These are phyloP conservation scores for Aphrocallistes beatrix DNA, from an alignment of 37 sponge, comb jelly and placozoan genomes.

Conservation along the genomic window DNA sequence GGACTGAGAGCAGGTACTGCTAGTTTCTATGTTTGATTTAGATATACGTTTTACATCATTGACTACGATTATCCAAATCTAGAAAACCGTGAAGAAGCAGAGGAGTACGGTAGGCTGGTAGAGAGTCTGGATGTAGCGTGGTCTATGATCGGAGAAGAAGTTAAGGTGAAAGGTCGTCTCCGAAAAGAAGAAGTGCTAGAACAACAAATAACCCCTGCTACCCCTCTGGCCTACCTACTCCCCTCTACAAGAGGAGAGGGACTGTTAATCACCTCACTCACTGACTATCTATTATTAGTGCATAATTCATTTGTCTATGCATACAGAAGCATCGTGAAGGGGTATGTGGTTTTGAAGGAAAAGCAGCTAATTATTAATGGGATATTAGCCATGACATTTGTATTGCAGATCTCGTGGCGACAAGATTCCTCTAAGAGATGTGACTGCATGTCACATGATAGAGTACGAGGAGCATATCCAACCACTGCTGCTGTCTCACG, in stretches of 20 bases:
- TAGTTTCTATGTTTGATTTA: neutral
- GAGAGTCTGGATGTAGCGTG: neutral
- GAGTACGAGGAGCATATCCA: neutral
- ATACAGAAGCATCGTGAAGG: neutral
- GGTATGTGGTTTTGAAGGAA: too few species aligned
- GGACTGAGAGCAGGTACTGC: neutral
- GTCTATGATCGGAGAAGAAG: neutral
- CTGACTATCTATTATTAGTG: neutral
- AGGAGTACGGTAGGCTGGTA: neutral
- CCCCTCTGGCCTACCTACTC: conserved; percentile 9
- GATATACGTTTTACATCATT: neutral
- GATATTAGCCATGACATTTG: too few species aligned
- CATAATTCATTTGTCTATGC: neutral
- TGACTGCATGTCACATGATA: neutral
- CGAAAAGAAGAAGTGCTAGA: neutral
- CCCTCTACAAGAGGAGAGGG: neutral
- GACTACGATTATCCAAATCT: neutral
- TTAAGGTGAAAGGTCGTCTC: neutral
- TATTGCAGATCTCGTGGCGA: neutral
- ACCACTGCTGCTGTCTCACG: neutral
- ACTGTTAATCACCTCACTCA: conserved; percentile 9
- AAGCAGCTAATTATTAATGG: too few species aligned
- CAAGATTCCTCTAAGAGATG: neutral
- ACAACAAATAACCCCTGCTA: conserved; percentile 20
- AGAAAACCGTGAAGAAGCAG: neutral